These are phyloP conservation scores for Cylloceria caligata DNA, from an alignment of 2,888 invertebrate genomes.

Conservation along the genomic window DNA sequence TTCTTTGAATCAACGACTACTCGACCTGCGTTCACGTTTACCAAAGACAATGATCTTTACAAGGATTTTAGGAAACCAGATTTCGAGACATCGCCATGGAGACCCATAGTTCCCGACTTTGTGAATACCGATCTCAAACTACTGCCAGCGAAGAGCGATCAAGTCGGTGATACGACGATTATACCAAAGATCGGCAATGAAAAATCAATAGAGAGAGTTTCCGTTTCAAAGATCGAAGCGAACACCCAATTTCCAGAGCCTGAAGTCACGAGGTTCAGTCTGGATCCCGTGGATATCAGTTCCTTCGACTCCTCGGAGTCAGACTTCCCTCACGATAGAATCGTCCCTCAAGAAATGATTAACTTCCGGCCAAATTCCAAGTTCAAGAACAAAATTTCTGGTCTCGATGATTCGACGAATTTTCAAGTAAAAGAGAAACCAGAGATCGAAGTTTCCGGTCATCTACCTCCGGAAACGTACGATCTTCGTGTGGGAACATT, in stretches of 20 bases:
- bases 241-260: constrained; percentile 26
- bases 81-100: constrained; percentile 83
- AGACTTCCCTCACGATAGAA: constrained; percentile 79
- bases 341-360: constrained; percentile 78
- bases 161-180: background rate
- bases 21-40: constrained; percentile 6
- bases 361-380: constrained; percentile 80
- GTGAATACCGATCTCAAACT: constrained; percentile 76
- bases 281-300: constrained; percentile 70
- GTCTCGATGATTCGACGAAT: constrained; percentile 56
- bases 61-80: constrained; percentile 80
- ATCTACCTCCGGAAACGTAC: constrained; percentile 79
- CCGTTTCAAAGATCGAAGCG: background rate
- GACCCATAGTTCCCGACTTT: constrained; percentile 81
- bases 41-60: constrained; percentile 68
- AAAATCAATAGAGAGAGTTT: constrained; percentile 9
- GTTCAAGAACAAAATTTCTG: constrained; percentile 78
- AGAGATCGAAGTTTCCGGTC: constrained; percentile 79
- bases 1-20: constrained; percentile 17
- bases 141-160: constrained; percentile 53
- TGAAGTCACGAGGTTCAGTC: constrained; percentile 60
- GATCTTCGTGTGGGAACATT: constrained; percentile 77
- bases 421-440: constrained; percentile 51
- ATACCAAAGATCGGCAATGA: background rate
- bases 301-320: constrained; percentile 75